A percentile compares a stretch with the other conserved stretches of the same genome.
These are phyloP conservation scores for Octomys mimax DNA, from an alignment of 2,797 vertebrate genomes.

Conservation along the genomic window DNA sequence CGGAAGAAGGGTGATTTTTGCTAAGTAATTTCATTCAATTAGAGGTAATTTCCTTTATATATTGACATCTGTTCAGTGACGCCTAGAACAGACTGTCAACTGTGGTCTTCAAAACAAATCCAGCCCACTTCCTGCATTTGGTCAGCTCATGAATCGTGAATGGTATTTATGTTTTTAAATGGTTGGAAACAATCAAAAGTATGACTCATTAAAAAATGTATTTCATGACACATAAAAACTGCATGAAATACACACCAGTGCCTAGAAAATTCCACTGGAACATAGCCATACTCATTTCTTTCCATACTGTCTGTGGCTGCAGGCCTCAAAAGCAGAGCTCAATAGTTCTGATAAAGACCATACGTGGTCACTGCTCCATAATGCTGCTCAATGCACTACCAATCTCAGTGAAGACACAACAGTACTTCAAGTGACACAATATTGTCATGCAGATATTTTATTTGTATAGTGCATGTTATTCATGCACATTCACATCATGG, in stretches of 20 bases:
- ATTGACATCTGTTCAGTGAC: not conserved
- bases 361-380: not conserved
- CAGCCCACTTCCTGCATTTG: not conserved
- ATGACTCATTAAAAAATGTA: not conserved
- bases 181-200: not conserved
- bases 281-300: constrained; percentile 49
- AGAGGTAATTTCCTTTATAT: constrained; percentile 40
- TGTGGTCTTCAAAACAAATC: not conserved
- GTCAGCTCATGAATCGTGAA: not conserved
- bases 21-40: not conserved
- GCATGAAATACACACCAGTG: constrained; percentile 70
- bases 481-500: constrained; percentile 47
- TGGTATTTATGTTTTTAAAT: constrained; percentile 11
- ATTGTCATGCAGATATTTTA: constrained; percentile 12
- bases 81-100: constrained; percentile 8
- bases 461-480: constrained; percentile 41
- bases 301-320: constrained; percentile 30
- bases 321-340: constrained; percentile 3
- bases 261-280: constrained; percentile 58
- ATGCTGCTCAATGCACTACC: not conserved
- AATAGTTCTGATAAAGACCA: constrained; percentile 11
- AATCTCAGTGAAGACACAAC: constrained; percentile 20
- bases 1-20: not conserved
- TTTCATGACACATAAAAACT: constrained; percentile 54
- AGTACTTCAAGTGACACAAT: constrained; percentile 50